phyloP scores from a whole-genome alignment of 92 coral and sea anemone species.

The Zoanthus sociatus region DNA sequence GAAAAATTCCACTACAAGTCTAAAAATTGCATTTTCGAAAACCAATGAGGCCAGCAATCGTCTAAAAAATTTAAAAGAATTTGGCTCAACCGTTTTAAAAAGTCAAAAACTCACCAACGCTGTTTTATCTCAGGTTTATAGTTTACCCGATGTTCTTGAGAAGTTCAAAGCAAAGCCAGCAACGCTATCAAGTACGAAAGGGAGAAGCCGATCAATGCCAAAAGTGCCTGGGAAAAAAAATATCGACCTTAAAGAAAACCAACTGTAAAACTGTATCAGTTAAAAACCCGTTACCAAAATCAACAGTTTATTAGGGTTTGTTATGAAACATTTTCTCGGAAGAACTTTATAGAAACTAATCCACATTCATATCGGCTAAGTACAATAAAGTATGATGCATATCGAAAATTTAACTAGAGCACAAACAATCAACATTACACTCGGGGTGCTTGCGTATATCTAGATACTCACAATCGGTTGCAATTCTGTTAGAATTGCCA shows the following conservation, averaged over 20 bases:
- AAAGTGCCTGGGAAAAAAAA: conserved; percentile 11
- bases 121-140: background rate
- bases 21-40: conserved; percentile 56
- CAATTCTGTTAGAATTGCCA: no score
- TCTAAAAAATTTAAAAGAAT: conserved; percentile 60
- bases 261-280: background rate
- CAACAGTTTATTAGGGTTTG: background rate
- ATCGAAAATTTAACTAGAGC: no score
- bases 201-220: conserved; percentile 12
- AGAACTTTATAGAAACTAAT: no score
- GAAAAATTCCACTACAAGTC: conserved; percentile 40
- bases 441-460: no score
- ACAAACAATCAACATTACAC: no score
- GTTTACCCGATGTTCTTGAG: conserved; percentile 28
- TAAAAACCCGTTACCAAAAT: background rate
- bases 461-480: no score
- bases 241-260: conserved; percentile 5
- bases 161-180: conserved; percentile 7
- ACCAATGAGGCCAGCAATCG: conserved; percentile 66
- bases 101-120: conserved; percentile 9
- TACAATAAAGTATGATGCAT: no score
- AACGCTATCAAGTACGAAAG: background rate
- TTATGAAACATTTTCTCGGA: no score
- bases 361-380: no score
- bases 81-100: background rate